phyloP scores from a whole-genome alignment of 2,797 vertebrate species.

The Oryzias sinensis region DNA sequence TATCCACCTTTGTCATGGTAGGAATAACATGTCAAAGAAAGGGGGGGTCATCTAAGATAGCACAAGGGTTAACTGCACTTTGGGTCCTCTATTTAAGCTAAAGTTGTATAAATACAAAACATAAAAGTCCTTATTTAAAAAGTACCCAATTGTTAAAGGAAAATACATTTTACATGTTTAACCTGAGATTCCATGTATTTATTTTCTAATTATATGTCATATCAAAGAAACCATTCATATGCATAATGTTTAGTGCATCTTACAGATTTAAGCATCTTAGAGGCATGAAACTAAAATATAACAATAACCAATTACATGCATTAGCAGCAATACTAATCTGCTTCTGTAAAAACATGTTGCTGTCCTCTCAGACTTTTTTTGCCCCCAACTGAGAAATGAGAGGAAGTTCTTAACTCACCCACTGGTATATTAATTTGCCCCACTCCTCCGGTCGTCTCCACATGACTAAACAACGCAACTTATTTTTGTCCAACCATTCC shows the following conservation, averaged over 20 bases:
- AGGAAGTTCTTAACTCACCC: constrained; percentile 82
- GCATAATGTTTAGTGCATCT: background rate
- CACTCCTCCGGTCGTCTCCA: constrained; percentile 97
- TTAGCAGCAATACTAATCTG: background rate
- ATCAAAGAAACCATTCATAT: too few relatives aligned
- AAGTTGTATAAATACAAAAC: too few relatives aligned
- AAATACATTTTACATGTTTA: too few relatives aligned
- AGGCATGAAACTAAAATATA: background rate
- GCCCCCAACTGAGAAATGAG: background rate
- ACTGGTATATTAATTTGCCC: constrained; percentile 97
- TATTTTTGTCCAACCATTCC: constrained; percentile 98
- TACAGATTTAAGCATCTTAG: background rate
- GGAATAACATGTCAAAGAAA: too few relatives aligned
- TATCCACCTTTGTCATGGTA: too few relatives aligned
- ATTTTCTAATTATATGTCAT: too few relatives aligned
- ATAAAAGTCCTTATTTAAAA: too few relatives aligned
- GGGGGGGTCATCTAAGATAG: too few relatives aligned
- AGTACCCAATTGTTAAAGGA: too few relatives aligned
- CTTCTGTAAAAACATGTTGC: constrained; percentile 5
- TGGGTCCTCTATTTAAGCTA: too few relatives aligned
- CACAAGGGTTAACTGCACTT: too few relatives aligned
- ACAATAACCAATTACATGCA: background rate
- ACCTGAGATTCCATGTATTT: too few relatives aligned
- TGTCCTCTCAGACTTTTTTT: constrained; percentile 8
- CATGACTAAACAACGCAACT: constrained; percentile 95